Base-by-base conservation (phyloP, 2,113 vertebrate genomes). In the Oceanites oceanicus region DNA sequence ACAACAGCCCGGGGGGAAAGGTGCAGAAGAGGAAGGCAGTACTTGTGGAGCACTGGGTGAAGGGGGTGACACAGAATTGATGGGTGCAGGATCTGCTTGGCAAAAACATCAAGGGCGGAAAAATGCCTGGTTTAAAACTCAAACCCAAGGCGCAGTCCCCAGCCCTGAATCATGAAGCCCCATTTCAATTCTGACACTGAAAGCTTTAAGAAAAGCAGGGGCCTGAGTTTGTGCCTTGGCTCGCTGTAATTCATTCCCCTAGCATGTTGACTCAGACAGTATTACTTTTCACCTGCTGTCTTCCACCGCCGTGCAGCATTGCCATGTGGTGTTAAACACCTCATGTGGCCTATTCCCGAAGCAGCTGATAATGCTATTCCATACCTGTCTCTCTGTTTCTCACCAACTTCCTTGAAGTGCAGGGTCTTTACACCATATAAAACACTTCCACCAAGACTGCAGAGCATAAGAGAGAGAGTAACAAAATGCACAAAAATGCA, bases 301-400 rank as follows among this genome's bases (percentile, higher is more conserved):
- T 50, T 49, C 22, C 45, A 67, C 18, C 4, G 0, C 56, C 0
- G 0, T 9, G n/a, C 52, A 81, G 34, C 44, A 34, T 4, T 52
- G 55, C 50, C 44, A 20, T 1, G 7, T 10, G 42, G 16, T 12
- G 7, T 3, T 52, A 42, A 71, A 61, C 26, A 36, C 13, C 59
- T 65, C 58, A 21, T 5, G 18, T 4, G 8, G 8, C 50, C 68
- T 44, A 1, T 17, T 30, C 8, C 40, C 1, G 1, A 59, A 79
- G 53, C 53, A 63, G 62, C 30, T 77, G 47, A 71, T 6, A 11
- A 55, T 85, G 38, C 52, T 44, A 10, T 47, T 87, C 70, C 52
- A 44, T 44, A 15, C 5, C 6, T 6, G 6, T 14, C 34, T 58
- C 26, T 17, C 61, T 53, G 30, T 14, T 81, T 70, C 68, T 90